Percentiles rank a stretch among this genome's conserved stretches.
phyloP scores from a whole-genome alignment of 2,113 vertebrate species.

The Oxyura jamaicensis region DNA sequence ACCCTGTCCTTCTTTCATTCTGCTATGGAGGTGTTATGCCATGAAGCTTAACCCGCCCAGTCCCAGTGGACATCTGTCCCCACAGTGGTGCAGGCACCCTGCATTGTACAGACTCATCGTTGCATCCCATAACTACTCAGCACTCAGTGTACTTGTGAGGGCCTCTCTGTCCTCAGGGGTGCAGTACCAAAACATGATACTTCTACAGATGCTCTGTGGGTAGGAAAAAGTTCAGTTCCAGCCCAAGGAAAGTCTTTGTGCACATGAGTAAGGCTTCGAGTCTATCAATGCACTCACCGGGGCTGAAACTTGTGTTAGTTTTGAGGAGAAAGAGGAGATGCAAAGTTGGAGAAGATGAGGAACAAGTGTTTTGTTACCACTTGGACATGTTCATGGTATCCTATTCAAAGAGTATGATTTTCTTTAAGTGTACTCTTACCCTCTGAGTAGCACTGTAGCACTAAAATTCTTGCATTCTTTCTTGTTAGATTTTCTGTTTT shows the following conservation, averaged over 20 bases:
- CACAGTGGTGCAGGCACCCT: background rate
- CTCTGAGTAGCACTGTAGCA: background rate
- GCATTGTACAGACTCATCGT: rapidly evolving
- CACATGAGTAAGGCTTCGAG: background rate
- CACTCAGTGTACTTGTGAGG: background rate
- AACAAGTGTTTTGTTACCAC: background rate
- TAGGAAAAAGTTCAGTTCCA: background rate
- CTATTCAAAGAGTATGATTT: background rate
- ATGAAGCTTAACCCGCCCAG: background rate
- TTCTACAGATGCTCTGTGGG: rapidly evolving
- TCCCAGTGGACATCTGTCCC: background rate
- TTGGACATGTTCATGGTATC: background rate
- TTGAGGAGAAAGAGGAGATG: background rate
- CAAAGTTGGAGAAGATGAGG: background rate
- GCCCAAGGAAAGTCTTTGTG: background rate
- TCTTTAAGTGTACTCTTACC: background rate
- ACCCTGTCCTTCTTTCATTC: background rate
- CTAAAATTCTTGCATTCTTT: background rate
- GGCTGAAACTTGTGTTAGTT: background rate
- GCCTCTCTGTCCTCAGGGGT: background rate
- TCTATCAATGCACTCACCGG: rapidly evolving
- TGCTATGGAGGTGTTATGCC: background rate
- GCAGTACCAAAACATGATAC: rapidly evolving
- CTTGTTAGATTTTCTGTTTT: background rate
- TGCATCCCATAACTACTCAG: background rate